Base-by-base conservation (phyloP, 2,888 invertebrate genomes). In the Coecobrya sp. region DNA sequence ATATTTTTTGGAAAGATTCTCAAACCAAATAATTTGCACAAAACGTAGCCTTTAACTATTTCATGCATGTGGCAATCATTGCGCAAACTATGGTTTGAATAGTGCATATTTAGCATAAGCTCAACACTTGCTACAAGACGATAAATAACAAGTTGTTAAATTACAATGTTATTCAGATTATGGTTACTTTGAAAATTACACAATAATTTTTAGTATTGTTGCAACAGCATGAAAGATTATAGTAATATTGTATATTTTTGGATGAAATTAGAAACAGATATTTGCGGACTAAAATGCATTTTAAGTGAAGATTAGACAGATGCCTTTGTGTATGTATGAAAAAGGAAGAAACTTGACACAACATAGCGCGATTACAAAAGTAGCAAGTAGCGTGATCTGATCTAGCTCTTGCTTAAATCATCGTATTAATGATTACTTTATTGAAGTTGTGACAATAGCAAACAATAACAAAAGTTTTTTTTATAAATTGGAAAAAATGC, bases 361-460 rank as follows among this genome's bases (percentile, higher is more conserved):
- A n/a, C n/a, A n/a, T n/a, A n/a, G n/a, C n/a, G n/a, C n/a, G n/a
- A n/a, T n/a, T n/a, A 22, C 36, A 16, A 81, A 25, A 30, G 19
- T 36, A n/a, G 59, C 30, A 79, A 79, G 8, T 8, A n/a, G n/a
- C n/a, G n/a, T 30, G 36, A 5, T 7, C 13, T 52, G 86, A 70
- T 73, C 86, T 55, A 73, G 19, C 86, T 73, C 86, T 55, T 55
- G 19, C 86, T 86, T 86, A 73, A 86, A 86, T 85, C 49, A 84
- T 36, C 25, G 45, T 59, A 30, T 55, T 59, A 79, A 73, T 73
- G 42, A 73, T 42, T 7, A 73, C 42, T 73, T 73, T 42, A 73
- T 73, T 73, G 19, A 42, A 42, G 42, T 7, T 8, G 19, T 19
- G 36, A 36, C 36, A 73, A 73, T 73, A 73, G 7, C 68, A 42